Evolutionary conservation across 2,797 vertebrate species (phyloP), one percentile per base, ranked within the genome.

Genomic region (Sebastolobus altivelis): DNA sequence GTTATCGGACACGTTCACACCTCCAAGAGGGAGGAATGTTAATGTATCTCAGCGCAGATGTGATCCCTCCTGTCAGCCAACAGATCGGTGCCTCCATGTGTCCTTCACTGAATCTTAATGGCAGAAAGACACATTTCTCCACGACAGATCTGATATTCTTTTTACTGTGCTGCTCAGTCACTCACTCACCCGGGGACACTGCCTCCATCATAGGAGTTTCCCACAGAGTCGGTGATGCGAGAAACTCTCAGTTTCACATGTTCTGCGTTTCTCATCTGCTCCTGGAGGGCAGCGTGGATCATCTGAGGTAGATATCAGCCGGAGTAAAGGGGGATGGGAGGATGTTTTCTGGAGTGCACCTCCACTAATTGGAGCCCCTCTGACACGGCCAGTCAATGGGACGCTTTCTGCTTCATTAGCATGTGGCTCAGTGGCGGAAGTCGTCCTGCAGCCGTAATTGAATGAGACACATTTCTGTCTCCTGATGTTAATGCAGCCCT

Each of bases 331-430:
- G 37, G 25, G 46, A 46, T 46, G 43, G 6, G 11, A 31, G 27
- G 27, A 73, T 55, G 9, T 79, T 74, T 75, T 68, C 63, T 69
- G 38, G 55, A 75, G 82, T 43, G 20, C 2, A 9, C 59, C 66
- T 85, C 11, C 46, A 38, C 33, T 85, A 78, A 85, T 80, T 78
- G 80, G 67, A 71, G 43, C 5, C 59, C 60, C 18, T 56, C 55
- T 61, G 71, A 72, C 69, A 54, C 13, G 29, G 7, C 13, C 27
- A 29, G 73, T 74, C 73, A 33, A 4, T 67, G 52, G 33, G 69
- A 68, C 1, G 58, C 66, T 68, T 65, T 73, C 55, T 80, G 81
- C 63, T 81, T 81, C 72, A 87, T 84, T 73, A 84, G 38, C 72
- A 38, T 25, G 65, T 31, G 62, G 67, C 49, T 81, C 20, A 3